Evolutionary conservation across 1,140 invertebrate genomes (phyloP).

Genomic region (Papilio polyxenes): DNA sequence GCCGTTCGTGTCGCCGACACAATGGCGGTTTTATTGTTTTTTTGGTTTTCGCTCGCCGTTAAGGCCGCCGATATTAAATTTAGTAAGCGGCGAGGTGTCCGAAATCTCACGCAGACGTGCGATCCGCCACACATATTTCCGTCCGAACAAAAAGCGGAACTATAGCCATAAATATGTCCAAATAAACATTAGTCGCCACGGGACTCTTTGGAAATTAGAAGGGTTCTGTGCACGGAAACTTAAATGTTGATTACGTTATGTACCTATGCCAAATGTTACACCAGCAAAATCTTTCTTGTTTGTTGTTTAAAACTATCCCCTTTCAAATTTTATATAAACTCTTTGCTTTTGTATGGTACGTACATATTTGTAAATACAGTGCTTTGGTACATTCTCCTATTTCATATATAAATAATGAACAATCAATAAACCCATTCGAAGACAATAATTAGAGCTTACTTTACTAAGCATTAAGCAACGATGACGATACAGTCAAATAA

Average conservation of each 20-base stretch:
- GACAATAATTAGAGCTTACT: too few relatives aligned
- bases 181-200: slow-evolving; percentile 78
- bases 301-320: not conserved
- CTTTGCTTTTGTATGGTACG: not conserved
- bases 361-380: not conserved
- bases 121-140: slow-evolving; percentile 80
- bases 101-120: slow-evolving; percentile 80
- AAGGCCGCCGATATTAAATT: slow-evolving; percentile 80
- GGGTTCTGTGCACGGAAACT: slow-evolving; percentile 54
- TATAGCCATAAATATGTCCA: slow-evolving; percentile 81
- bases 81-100: slow-evolving; percentile 80
- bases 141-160: slow-evolving; percentile 79
- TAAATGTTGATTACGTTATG: slow-evolving; percentile 31
- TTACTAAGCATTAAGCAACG: too few relatives aligned
- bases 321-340: not conserved
- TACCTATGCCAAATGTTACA: slow-evolving; percentile 31
- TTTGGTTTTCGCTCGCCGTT: slow-evolving; percentile 71
- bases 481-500: too few relatives aligned
- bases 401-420: too few relatives aligned
- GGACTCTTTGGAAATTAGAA: slow-evolving; percentile 58
- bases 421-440: too few relatives aligned
- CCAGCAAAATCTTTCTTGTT: slow-evolving; percentile 18
- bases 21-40: slow-evolving; percentile 78
- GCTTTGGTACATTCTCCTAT: not conserved
- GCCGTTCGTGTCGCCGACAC: slow-evolving; percentile 77